Conservation (phyloP, 2,888 invertebrate genomes). For the Pecten maximus region DNA sequence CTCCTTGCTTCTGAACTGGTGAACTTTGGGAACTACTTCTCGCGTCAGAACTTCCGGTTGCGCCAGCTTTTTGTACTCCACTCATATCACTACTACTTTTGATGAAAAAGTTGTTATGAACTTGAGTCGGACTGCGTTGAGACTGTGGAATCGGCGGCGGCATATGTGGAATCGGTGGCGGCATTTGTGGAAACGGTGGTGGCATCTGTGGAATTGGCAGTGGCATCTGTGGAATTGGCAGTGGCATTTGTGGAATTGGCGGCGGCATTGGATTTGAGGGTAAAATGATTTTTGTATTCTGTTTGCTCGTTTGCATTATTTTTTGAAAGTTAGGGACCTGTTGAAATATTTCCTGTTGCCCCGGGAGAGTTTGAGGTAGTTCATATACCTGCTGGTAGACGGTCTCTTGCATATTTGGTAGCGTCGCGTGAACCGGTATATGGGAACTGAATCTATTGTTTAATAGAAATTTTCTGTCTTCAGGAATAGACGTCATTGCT, state of each 20-base stretch:
- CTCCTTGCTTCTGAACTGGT: slow-evolving; percentile 4
- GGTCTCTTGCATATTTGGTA: background rate
- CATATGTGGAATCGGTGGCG: background rate
- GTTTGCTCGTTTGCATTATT: background rate
- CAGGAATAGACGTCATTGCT: background rate
- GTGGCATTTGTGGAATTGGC: background rate
- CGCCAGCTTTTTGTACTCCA: background rate
- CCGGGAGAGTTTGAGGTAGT: slow-evolving; percentile 1
- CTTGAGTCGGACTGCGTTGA: background rate
- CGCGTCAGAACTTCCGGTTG: slow-evolving; percentile 11
- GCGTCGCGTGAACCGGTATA: background rate
- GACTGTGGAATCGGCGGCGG: background rate
- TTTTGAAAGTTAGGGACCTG: background rate
- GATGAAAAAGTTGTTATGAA: slow-evolving; percentile 14
- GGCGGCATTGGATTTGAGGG: background rate
- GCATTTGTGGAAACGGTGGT: too few relatives aligned
- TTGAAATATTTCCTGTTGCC: background rate
- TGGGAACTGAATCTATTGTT: background rate
- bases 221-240: too few relatives aligned
- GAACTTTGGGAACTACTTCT: background rate
- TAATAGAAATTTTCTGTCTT: background rate
- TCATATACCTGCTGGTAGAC: background rate
- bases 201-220: too few relatives aligned
- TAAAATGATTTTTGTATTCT: background rate
- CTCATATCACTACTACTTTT: background rate